phyloP scores from a whole-genome alignment of 2,888 invertebrate genomes.

The Conchocele bisecta region DNA sequence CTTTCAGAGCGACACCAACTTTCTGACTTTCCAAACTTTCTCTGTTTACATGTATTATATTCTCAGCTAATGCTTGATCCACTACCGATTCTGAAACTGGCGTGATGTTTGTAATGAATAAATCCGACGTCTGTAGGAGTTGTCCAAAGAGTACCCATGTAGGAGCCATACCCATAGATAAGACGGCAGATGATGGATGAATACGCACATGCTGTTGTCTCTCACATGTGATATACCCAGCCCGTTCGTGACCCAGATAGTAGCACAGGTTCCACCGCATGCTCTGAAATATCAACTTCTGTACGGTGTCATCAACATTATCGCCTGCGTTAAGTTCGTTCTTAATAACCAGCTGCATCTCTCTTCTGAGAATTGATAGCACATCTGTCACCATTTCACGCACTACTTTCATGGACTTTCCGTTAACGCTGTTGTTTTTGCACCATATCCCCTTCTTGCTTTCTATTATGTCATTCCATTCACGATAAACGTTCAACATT shows the following conservation, averaged over 20 bases:
- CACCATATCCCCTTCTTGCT: slow-evolving; percentile 76
- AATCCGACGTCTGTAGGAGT: slow-evolving; percentile 68
- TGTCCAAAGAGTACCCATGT: slow-evolving; percentile 74
- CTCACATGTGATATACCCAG: slow-evolving; percentile 69
- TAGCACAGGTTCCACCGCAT: slow-evolving; percentile 68
- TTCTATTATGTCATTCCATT: slow-evolving; percentile 69
- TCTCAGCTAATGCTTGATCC: slow-evolving; percentile 37
- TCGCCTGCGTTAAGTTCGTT: slow-evolving; percentile 40
- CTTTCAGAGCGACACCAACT: slow-evolving; percentile 49
- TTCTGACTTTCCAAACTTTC: slow-evolving; percentile 46
- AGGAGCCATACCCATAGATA: slow-evolving; percentile 63
- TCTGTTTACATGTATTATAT: slow-evolving; percentile 54
- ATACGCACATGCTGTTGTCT: slow-evolving; percentile 63
- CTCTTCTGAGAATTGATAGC: slow-evolving; percentile 59
- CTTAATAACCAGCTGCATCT: slow-evolving; percentile 52
- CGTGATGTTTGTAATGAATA: slow-evolving; percentile 73
- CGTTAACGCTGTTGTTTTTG: slow-evolving; percentile 79
- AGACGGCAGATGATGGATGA: slow-evolving; percentile 76
- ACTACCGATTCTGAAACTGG: slow-evolving; percentile 68
- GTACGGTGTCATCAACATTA: slow-evolving; percentile 45
- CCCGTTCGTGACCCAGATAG: slow-evolving; percentile 71
- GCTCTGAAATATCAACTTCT: slow-evolving; percentile 67
- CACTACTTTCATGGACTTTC: slow-evolving; percentile 74
- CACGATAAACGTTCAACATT: slow-evolving; percentile 71
- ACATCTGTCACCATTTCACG: slow-evolving; percentile 71